Percentiles rank a stretch among this genome's conserved stretches.
These are phyloP conservation scores for Polypterus bichir DNA, from an alignment of 2,113 vertebrate genomes.

Conservation along the genomic window DNA sequence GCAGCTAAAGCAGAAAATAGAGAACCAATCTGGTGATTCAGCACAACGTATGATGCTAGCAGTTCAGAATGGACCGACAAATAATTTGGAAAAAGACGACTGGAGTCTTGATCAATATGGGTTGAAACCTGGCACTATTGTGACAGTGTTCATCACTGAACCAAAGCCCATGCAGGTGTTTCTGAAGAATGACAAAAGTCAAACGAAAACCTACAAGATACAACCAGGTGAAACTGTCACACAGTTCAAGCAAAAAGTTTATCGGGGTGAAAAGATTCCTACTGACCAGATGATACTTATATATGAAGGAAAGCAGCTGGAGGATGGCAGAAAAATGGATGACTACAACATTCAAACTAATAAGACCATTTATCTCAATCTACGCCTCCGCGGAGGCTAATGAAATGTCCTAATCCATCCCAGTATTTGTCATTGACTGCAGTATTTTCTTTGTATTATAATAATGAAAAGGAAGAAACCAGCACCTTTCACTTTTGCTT, in stretches of 20 bases:
- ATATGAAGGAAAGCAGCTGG: slow-evolving; percentile 25
- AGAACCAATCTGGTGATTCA: no score
- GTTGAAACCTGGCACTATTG: slow-evolving; percentile 20
- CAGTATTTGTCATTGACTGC: no score
- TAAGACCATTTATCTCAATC: slow-evolving; percentile 31
- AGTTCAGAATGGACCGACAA: no score
- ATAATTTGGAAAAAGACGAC: no score
- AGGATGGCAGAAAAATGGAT: slow-evolving; percentile 5
- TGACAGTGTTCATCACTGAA: slow-evolving; percentile 34
- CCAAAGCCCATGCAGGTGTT: slow-evolving; percentile 32
- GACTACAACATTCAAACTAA: slow-evolving; percentile 26
- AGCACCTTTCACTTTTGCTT: no score
- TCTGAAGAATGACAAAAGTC: slow-evolving; percentile 28
- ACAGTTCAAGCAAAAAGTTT: slow-evolving; percentile 27
- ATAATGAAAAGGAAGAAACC: no score
- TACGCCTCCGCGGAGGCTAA: slow-evolving; percentile 40
- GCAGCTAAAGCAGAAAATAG: slow-evolving; percentile 20
- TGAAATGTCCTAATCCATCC: no score
- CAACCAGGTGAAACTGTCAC: slow-evolving; percentile 20
- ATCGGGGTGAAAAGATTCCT: slow-evolving; percentile 15
- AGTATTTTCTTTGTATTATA: no score
- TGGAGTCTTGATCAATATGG: slow-evolving; percentile 29
- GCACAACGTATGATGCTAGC: no score
- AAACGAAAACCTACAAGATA: slow-evolving; percentile 24
- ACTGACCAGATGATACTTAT: slow-evolving; percentile 38